Conservation (phyloP, 2,797 vertebrate genomes). For the Euthynnus affinis region DNA sequence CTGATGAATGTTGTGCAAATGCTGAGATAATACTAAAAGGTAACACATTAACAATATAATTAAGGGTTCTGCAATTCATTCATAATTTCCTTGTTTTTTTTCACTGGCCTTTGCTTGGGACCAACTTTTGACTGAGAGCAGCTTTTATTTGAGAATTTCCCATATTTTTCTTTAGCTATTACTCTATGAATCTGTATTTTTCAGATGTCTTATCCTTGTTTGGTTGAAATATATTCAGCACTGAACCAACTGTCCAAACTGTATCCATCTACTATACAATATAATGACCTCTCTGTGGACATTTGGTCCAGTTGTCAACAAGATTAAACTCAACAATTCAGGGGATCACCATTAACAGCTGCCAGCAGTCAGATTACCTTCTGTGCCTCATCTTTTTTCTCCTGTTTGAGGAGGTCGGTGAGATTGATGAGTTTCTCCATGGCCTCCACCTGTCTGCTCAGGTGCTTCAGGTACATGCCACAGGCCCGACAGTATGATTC, state of each 20-base stretch:
- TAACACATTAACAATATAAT: neutral
- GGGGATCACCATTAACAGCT: constrained; percentile 62
- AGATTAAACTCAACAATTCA: constrained; percentile 49
- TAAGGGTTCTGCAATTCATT: neutral
- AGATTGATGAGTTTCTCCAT: constrained; percentile 99
- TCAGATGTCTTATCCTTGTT: neutral
- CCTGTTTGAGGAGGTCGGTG: constrained; percentile 99
- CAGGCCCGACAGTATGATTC: constrained; percentile 98
- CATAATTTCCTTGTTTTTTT: neutral
- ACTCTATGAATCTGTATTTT: neutral
- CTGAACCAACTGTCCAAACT: constrained; percentile 16
- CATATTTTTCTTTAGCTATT: neutral
- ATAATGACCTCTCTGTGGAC: constrained; percentile 22
- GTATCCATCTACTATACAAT: constrained; percentile 4
- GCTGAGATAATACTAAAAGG: neutral
- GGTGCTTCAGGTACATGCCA: constrained; percentile 98
- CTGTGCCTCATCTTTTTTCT: constrained; percentile 99
- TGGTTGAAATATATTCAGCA: constrained; percentile 1
- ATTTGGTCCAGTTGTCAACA: constrained; percentile 53
- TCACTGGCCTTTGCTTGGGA: neutral
- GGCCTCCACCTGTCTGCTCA: constrained; percentile 97
- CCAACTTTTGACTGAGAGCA: neutral
- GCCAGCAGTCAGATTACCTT: constrained; percentile 87
- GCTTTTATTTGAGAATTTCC: neutral
- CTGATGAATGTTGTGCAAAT: neutral